Base-by-base conservation (phyloP, 2,113 vertebrate genomes). In the Salvator merianae region DNA sequence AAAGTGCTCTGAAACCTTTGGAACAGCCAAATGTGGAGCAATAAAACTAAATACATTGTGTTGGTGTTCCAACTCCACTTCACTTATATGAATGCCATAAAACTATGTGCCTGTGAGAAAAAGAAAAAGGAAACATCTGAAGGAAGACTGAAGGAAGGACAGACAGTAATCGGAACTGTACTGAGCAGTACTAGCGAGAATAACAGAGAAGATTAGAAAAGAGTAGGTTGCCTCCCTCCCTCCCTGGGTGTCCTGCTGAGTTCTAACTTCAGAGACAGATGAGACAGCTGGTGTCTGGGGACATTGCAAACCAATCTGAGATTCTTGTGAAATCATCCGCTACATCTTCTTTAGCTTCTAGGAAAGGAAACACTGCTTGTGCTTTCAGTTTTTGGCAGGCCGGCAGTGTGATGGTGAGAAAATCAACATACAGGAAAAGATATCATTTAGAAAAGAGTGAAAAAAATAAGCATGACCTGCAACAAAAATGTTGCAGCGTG, bases 261-360 rank as follows among this genome's bases (percentile, higher is more conserved):
- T 69, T 90, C 81, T 34, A n/a, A 22, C 36, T 65, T 90, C 83
- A 14, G 62, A 59, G 85, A 63, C 4, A 88, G 63, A 70, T 3
- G 50, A 36, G 2, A 88, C 82, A 66, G 63, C 18, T 86, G 74
- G 81, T 84, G 86, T 85, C 71, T 89, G 66, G 43, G 22, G 77
- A 71, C 76, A 81, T n/a, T 20, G 53, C 4, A 83, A 50, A 75
- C 4, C 28, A 36, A 20, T 77, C 36, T 9, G 34, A 22, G 14
- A 36, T 7, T 22, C 75, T 53, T 77, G n/a, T 32, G 32, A 59
- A 34, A 34, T 59, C 53, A 77, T 62, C 50, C 47, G 32, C 32
- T 26, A 24, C 36, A 59, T 59, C n/a, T 26, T 59, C 32, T 34
- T 34, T 55, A 34, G 3, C 12, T 55, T 55, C 7, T 26, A 32